These are phyloP conservation scores for Hyles euphorbiae DNA, from an alignment of 1,140 invertebrate species.

Conservation along the genomic window DNA sequence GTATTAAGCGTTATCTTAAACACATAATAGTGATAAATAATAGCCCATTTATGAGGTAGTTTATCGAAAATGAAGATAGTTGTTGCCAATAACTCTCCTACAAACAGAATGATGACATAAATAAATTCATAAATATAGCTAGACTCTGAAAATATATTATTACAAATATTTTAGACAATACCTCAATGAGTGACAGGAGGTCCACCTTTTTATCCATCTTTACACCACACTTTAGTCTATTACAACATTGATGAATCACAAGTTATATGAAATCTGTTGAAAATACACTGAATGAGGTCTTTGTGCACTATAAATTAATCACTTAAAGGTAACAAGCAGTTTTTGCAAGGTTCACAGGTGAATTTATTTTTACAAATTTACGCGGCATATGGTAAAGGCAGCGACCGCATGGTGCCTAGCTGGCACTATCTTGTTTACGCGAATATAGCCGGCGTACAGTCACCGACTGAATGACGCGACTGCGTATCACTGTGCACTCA, in stretches of 20 bases:
- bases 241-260: slow-evolving; percentile 44
- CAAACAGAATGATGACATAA: background rate
- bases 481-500: slow-evolving; percentile 10
- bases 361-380: slow-evolving; percentile 23
- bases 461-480: slow-evolving; percentile 22
- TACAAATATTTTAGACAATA: slow-evolving; percentile 26
- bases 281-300: slow-evolving; percentile 8
- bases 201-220: slow-evolving; percentile 74
- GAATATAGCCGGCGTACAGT: slow-evolving; percentile 25
- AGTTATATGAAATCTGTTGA: slow-evolving; percentile 11
- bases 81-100: too few species aligned
- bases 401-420: slow-evolving; percentile 70
- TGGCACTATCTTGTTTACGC: slow-evolving; percentile 63
- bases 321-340: slow-evolving; percentile 18
- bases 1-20: too few species aligned
- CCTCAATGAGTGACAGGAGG: slow-evolving; percentile 70
- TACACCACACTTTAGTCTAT: slow-evolving; percentile 29
- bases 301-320: background rate
- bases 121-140: slow-evolving; percentile 3
- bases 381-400: slow-evolving; percentile 54
- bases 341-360: slow-evolving; percentile 17
- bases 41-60: too few species aligned
- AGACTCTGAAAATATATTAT: background rate
- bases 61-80: too few species aligned
- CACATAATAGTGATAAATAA: too few species aligned